Conservation (phyloP, 2,888 invertebrate species). For the Tipula unca region DNA sequence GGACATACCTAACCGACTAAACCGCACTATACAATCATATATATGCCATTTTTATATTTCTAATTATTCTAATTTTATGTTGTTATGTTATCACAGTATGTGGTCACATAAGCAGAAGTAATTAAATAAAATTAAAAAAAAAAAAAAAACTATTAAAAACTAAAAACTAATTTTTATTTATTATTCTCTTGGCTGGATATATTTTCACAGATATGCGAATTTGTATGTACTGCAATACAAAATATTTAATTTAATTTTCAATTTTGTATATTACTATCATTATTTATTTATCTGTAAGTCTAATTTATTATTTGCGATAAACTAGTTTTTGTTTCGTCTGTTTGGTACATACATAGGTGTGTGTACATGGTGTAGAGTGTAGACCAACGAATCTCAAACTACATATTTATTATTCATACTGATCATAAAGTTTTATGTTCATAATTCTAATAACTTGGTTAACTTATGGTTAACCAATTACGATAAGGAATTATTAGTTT, state of each 20-base stretch:
- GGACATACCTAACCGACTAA: too few species aligned
- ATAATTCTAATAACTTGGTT: too few species aligned
- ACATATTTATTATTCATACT: too few species aligned
- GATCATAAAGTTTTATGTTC: too few species aligned
- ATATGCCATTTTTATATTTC: background rate
- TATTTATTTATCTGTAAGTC: background rate
- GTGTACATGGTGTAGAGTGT: too few species aligned
- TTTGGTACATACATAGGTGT: background rate
- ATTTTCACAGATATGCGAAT: background rate
- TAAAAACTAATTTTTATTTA: conserved; percentile 10
- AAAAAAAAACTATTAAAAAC: background rate
- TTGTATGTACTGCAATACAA: background rate
- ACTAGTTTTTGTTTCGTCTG: background rate
- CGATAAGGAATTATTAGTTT: too few species aligned
- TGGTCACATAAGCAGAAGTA: background rate
- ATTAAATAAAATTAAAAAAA: background rate
- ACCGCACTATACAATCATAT: background rate
- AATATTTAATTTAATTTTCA: background rate
- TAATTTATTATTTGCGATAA: background rate
- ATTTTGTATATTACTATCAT: background rate
- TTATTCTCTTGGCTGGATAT: background rate
- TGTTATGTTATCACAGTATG: background rate
- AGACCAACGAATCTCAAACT: too few species aligned
- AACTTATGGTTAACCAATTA: too few species aligned
- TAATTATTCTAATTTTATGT: conserved; percentile 8